These are phyloP conservation scores for Lycocerus yunnanus DNA, from an alignment of 2,888 invertebrate genomes.

Conservation along the genomic window DNA sequence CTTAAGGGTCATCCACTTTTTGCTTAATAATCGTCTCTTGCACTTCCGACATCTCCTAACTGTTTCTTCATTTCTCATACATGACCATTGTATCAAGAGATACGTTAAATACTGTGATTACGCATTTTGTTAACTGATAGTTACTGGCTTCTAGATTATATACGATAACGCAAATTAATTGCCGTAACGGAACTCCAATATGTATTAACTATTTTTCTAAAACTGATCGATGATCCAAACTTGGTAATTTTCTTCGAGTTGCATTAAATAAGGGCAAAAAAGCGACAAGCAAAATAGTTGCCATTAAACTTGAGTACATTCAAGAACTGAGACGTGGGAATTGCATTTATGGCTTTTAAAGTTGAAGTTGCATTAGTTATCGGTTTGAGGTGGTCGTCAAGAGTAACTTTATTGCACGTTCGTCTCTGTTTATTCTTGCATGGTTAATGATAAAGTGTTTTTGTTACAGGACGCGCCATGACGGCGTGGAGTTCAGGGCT, in stretches of 20 bases:
- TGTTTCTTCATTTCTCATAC: constrained; percentile 25
- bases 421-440: constrained; percentile 30
- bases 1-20: constrained; percentile 36
- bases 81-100: constrained; percentile 12
- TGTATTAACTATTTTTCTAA: neutral
- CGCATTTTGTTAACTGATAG: constrained; percentile 20
- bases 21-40: constrained; percentile 33
- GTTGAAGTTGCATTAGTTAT: constrained; percentile 32
- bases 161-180: constrained; percentile 17
- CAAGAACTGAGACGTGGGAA: constrained; percentile 28
- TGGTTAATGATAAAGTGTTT: constrained; percentile 36
- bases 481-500: constrained; percentile 61
- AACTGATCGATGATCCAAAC: neutral
- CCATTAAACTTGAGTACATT: constrained; percentile 27
- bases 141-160: constrained; percentile 6
- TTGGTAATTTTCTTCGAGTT: neutral
- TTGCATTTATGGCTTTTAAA: constrained; percentile 27
- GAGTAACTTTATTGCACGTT: constrained; percentile 28
- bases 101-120: constrained; percentile 25
- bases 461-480: constrained; percentile 59
- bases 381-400: constrained; percentile 25
- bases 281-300: constrained; percentile 12
- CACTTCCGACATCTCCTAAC: constrained; percentile 35
- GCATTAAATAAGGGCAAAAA: constrained; percentile 3
- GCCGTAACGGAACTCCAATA: constrained; percentile 7